Conservation (phyloP, 2,113 vertebrate species). For the Pantherophis guttatus region DNA sequence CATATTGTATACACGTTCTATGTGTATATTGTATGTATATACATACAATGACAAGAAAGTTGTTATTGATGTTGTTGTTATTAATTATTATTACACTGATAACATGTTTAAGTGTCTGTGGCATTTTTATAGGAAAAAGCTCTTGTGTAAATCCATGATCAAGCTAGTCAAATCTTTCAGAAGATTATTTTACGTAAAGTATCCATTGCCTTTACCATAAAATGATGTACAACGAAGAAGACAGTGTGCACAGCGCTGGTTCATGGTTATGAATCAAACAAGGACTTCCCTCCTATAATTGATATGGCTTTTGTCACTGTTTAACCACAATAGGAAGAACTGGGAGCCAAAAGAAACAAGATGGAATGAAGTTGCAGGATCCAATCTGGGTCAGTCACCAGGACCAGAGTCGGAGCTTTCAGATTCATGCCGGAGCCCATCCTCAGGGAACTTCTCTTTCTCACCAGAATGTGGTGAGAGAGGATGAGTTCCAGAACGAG, state of each 20-base stretch:
- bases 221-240: neutral
- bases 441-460: neutral
- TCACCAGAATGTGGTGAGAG: neutral
- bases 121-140: neutral
- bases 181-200: neutral
- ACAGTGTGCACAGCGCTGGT: neutral
- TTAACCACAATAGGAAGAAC: neutral
- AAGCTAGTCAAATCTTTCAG: neutral
- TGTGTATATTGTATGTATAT: too few species aligned
- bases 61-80: too few species aligned
- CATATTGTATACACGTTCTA: too few species aligned
- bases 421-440: neutral
- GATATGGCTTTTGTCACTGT: neutral
- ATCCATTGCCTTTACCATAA: neutral
- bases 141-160: neutral
- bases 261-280: neutral
- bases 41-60: too few species aligned
- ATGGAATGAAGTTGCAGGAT: neutral
- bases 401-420: neutral
- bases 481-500: neutral
- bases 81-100: neutral
- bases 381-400: neutral
- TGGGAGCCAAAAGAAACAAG: neutral
- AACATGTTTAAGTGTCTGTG: neutral
- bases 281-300: neutral